Conservation (phyloP, 2,113 vertebrate genomes). For the Grallaria varia region DNA sequence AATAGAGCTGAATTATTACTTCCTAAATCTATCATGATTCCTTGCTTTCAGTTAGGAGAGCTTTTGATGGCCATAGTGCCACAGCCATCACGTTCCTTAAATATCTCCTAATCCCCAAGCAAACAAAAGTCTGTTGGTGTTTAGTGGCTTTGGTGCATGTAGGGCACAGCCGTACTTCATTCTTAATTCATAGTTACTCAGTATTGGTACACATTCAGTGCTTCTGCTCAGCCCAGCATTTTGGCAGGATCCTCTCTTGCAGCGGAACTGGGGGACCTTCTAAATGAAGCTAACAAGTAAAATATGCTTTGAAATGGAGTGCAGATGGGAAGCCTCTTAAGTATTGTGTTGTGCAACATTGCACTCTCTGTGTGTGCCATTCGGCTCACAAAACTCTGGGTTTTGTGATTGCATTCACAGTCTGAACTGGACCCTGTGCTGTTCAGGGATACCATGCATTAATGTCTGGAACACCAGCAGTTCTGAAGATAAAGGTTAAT, state of each 20-base stretch:
- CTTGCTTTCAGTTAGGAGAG: neutral
- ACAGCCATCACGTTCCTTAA: conserved; percentile 20
- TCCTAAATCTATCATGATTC: conserved; percentile 3
- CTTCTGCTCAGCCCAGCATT: neutral
- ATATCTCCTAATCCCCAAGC: conserved; percentile 18
- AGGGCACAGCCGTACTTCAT: neutral
- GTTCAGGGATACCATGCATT: neutral
- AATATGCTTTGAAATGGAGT: conserved; percentile 62
- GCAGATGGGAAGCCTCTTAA: conserved; percentile 46
- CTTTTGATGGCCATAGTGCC: conserved; percentile 10
- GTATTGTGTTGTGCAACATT: conserved; percentile 50
- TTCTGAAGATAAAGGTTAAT: neutral
- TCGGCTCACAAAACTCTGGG: neutral
- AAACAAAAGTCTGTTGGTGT: conserved; percentile 13
- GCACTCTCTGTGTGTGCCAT: neutral
- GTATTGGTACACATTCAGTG: neutral
- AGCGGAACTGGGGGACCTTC: conserved; percentile 22
- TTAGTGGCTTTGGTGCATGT: neutral
- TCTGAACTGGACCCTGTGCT: neutral
- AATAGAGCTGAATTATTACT: conserved; percentile 37
- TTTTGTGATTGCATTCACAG: neutral
- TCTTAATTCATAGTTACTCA: neutral
- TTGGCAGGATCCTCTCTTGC: conserved; percentile 33
- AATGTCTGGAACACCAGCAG: neutral
- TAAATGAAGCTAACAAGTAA: conserved; percentile 58